Evolutionary conservation across 2,888 invertebrate species (phyloP).

Genomic region (Argynnis bischoffii): DNA sequence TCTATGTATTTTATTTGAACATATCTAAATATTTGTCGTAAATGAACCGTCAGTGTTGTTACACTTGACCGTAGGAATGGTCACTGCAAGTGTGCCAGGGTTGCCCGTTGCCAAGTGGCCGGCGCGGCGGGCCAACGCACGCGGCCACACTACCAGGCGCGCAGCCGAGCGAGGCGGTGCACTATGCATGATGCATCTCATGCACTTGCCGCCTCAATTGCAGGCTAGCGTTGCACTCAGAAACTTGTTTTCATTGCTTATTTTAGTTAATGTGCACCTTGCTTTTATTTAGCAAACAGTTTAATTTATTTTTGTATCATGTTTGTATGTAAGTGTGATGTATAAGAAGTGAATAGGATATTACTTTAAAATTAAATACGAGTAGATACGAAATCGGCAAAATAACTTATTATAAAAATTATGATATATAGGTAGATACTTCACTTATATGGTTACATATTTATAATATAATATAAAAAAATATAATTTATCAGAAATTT

Average conservation of each 20-base stretch:
- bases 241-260: slow-evolving; percentile 14
- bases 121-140: slow-evolving; percentile 59
- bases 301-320: too few species aligned
- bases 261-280: background rate
- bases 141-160: slow-evolving; percentile 72
- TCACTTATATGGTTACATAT: too few species aligned
- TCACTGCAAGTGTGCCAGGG: slow-evolving; percentile 21
- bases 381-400: too few species aligned
- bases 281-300: background rate
- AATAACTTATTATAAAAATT: too few species aligned
- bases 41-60: background rate
- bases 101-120: slow-evolving; percentile 76
- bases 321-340: too few species aligned
- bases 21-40: background rate
- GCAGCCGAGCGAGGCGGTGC: slow-evolving; percentile 53
- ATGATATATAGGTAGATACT: too few species aligned
- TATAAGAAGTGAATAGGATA: too few species aligned
- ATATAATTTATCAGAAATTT: too few species aligned
- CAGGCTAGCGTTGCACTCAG: slow-evolving; percentile 39
- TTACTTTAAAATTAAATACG: too few species aligned
- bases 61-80: slow-evolving; percentile 16
- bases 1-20: too few species aligned
- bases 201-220: slow-evolving; percentile 20
- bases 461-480: too few species aligned
- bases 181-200: slow-evolving; percentile 11